Base-by-base conservation (phyloP, 2,113 vertebrate species). In the Peromyscus leucopus region DNA sequence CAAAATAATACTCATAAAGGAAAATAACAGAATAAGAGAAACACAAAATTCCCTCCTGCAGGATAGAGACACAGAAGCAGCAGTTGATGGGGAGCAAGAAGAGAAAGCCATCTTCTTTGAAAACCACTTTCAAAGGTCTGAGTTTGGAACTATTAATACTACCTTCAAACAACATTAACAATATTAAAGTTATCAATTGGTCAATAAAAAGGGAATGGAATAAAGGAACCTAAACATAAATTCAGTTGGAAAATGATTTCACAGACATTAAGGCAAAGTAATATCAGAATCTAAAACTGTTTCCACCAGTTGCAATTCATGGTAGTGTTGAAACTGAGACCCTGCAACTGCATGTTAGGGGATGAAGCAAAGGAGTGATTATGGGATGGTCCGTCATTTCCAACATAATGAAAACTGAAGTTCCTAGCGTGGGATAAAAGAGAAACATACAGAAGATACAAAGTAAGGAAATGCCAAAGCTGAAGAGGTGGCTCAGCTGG, bases 1-100 rank as follows among this genome's bases (percentile, higher is more conserved):
- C 71, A 61, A 51, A 88, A 51, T 80, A 78, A 59, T 69, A 72
- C 3, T 69, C 8, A 84, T 59, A 57, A 87, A 86, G 79, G 12
- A 95, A 92, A 92, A 93, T 51, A 51, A 51, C 75, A 22, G 87
- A 90, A 67, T 48, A 91, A 75, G 59, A 28, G 11, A 89, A 93
- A 2, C 74, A 90, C 86, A 22, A 8, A 10, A 48, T 67, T 24
- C 59, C 2, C 46, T 46, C 42, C 33, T 69, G 51, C 42, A 79
- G 46, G 88, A 71, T 26, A 26, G 12, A 36, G 65, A 48, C 11
- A 74, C 2, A 84, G 9, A 76, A 61, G 71, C 16, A 59, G 55
- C 13, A 13, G 36, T 9, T 59, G 80, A 63, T 6, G 22, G 33
- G 10, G 28, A 80, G n/a, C 0, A 89, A 67, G 4, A 28, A 48